Conservation (phyloP, 2,113 vertebrate genomes). For the Condylura cristata region DNA sequence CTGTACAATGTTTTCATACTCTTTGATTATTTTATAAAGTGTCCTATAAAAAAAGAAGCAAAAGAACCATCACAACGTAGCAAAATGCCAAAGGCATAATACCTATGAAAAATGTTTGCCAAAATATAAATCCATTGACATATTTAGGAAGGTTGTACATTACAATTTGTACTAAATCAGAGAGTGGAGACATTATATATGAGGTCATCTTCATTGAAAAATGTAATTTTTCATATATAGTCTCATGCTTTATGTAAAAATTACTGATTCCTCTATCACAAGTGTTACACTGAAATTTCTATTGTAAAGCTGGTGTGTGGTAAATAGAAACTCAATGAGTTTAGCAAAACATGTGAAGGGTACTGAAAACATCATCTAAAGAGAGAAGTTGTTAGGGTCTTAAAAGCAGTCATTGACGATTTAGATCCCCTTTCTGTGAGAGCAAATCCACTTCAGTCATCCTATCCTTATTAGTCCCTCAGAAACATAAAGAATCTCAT, state of each 20-base stretch:
- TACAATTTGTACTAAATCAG: slow-evolving; percentile 21
- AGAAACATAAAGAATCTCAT: not conserved
- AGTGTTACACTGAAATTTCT: not conserved
- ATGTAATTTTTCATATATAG: not conserved
- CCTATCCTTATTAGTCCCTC: not conserved
- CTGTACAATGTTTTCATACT: slow-evolving; percentile 77
- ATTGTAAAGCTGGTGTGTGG: not conserved
- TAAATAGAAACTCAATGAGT: not conserved
- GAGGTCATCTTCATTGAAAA: slow-evolving; percentile 6
- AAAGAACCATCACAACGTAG: slow-evolving; percentile 62
- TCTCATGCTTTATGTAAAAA: slow-evolving; percentile 6
- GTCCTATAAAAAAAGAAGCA: slow-evolving; percentile 60
- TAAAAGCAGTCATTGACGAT: not conserved
- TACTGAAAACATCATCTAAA: not conserved
- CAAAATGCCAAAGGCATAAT: slow-evolving; percentile 68
- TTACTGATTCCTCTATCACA: not conserved
- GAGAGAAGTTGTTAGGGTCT: not conserved
- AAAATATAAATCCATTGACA: slow-evolving; percentile 28
- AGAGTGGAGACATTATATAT: not conserved
- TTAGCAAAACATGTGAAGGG: not conserved
- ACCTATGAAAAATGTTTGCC: slow-evolving; percentile 67
- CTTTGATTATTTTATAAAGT: slow-evolving; percentile 69
- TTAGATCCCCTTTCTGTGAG: slow-evolving; percentile 12
- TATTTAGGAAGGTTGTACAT: slow-evolving; percentile 30
- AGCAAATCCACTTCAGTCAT: not conserved